A percentile compares a stretch with the other conserved stretches of the same genome.
Evolutionary conservation across 2,797 vertebrate genomes (phyloP).

Genomic region (Thaleichthys pacificus): DNA sequence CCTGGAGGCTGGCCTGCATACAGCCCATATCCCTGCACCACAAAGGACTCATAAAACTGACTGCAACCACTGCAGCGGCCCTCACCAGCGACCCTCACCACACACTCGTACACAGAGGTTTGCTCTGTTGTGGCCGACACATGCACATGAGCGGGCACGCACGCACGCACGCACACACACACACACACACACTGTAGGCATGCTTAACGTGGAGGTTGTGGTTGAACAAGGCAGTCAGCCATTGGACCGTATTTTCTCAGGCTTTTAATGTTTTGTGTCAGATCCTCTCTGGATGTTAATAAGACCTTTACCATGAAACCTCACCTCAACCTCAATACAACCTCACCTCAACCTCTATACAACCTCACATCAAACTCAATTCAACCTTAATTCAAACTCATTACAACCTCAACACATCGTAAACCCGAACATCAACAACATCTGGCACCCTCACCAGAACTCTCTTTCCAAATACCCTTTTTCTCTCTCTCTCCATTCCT

Average conservation of each 20-base stretch:
- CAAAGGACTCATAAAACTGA: conserved; percentile 69
- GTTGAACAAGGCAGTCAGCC: neutral
- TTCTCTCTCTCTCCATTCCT: conserved; percentile 38
- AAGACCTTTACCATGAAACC: neutral
- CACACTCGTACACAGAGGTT: conserved; percentile 31
- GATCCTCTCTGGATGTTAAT: conserved; percentile 1
- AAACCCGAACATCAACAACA: neutral
- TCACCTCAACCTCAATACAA: neutral
- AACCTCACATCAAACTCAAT: neutral
- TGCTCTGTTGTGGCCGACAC: conserved; percentile 37
- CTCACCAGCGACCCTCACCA: neutral
- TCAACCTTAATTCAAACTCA: neutral
- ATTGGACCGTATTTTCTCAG: neutral
- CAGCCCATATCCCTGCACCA: conserved; percentile 57
- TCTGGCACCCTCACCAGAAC: neutral
- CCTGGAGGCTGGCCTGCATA: conserved; percentile 48
- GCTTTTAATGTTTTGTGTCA: conserved; percentile 2
- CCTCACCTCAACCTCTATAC: neutral
- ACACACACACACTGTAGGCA: neutral
- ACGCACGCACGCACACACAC: neutral
- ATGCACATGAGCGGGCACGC: conserved; percentile 12
- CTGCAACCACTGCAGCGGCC: conserved; percentile 46
- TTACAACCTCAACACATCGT: neutral
- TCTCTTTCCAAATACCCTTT: conserved; percentile 15
- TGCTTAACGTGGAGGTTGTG: neutral